phyloP scores from a whole-genome alignment of 2,797 vertebrate species.

The Lepus townsendii region DNA sequence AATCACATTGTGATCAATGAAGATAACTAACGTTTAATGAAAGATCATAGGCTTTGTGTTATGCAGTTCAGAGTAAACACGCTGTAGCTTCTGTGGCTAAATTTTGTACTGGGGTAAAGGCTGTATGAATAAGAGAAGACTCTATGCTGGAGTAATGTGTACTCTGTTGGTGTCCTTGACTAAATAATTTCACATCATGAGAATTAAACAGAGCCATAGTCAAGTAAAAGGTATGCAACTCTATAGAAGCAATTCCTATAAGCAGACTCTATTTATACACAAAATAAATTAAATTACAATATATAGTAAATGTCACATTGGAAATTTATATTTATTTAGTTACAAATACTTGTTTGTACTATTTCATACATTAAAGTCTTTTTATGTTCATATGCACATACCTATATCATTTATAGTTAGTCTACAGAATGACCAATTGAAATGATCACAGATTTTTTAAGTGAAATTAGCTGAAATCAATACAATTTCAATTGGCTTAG shows the following conservation, averaged over 20 bases:
- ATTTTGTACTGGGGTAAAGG: neutral
- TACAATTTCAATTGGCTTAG: constrained; percentile 31
- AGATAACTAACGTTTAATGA: constrained; percentile 28
- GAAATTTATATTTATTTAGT: constrained; percentile 30
- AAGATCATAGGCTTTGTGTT: neutral
- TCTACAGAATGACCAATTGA: constrained; percentile 2
- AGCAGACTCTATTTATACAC: neutral
- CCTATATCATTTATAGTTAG: constrained; percentile 20
- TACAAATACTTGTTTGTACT: constrained; percentile 45
- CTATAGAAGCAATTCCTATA: constrained; percentile 22
- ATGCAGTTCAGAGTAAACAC: neutral
- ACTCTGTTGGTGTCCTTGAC: neutral
- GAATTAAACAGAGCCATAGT: constrained; percentile 1
- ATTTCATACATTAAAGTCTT: neutral
- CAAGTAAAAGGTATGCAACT: neutral
- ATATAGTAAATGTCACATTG: neutral
- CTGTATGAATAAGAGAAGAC: neutral
- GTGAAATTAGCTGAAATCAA: constrained; percentile 55
- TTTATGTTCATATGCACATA: neutral
- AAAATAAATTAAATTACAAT: constrained; percentile 36
- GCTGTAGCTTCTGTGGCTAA: neutral
- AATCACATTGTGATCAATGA: neutral
- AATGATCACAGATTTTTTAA: constrained; percentile 22
- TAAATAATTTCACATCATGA: neutral
- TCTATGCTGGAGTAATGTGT: neutral